These are phyloP conservation scores for Stercorarius parasiticus DNA, from an alignment of 2,113 vertebrate species.

Conservation along the genomic window DNA sequence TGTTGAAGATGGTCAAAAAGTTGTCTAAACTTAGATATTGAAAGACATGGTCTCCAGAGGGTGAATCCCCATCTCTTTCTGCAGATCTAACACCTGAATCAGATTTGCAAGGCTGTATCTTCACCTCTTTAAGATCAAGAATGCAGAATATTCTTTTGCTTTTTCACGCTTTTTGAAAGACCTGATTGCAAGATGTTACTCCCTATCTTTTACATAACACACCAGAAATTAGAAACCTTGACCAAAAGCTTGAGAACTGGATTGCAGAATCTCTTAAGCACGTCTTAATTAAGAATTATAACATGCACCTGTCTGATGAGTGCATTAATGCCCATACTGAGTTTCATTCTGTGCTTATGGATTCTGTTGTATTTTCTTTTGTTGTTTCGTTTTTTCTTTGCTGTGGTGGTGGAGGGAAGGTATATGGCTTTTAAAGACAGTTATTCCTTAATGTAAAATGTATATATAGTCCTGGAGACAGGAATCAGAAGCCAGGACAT, in stretches of 20 bases:
- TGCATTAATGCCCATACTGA: not conserved
- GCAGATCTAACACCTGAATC: not conserved
- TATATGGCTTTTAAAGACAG: not conserved
- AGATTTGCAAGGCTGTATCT: not conserved
- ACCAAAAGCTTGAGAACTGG: not conserved
- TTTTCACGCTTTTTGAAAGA: not conserved
- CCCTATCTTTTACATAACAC: not conserved
- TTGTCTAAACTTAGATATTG: not conserved
- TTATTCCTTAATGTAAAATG: not conserved
- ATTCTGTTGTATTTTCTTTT: not conserved
- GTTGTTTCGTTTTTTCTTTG: not conserved
- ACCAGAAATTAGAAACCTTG: not conserved
- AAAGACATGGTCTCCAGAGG: not conserved
- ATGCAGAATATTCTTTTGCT: not conserved
- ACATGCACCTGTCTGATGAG: not conserved
- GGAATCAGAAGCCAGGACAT: not conserved
- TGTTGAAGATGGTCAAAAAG: not conserved
- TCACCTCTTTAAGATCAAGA: not conserved
- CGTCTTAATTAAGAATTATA: not conserved
- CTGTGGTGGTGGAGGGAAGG: not conserved
- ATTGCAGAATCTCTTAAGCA: not conserved
- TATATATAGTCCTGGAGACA: not conserved
- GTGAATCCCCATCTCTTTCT: not conserved
- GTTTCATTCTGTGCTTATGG: not conserved
- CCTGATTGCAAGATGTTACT: not conserved